phyloP scores from a whole-genome alignment of 2,113 vertebrate species.

The Coturnix japonica region DNA sequence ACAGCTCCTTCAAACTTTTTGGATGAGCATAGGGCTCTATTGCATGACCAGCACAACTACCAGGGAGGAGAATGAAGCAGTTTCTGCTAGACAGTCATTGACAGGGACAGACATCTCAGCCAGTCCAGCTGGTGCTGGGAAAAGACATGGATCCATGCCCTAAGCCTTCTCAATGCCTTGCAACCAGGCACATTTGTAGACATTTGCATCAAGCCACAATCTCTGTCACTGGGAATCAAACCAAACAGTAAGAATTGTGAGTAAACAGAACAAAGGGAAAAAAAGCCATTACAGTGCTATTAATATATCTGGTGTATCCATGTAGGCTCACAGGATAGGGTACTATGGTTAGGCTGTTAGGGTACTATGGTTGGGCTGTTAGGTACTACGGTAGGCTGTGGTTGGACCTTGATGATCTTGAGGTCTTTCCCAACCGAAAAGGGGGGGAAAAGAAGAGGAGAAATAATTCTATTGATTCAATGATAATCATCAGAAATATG shows the following conservation, averaged over 20 bases:
- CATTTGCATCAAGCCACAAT: background rate
- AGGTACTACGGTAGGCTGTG: no score
- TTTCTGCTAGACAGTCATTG: background rate
- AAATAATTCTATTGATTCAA: no score
- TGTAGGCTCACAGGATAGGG: background rate
- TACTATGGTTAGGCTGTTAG: no score
- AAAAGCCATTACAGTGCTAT: background rate
- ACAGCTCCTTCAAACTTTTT: background rate
- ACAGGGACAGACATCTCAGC: background rate
- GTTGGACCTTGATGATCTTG: no score
- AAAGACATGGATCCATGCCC: constrained; percentile 1
- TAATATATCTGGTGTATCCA: background rate
- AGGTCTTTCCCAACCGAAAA: no score
- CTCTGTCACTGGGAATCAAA: constrained; percentile 22
- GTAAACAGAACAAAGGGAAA: background rate
- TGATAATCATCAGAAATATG: background rate
- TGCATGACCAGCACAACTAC: background rate
- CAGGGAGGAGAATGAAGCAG: background rate
- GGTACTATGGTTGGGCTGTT: no score
- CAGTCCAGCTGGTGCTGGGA: background rate
- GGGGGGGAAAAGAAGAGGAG: no score
- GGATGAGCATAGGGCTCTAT: background rate
- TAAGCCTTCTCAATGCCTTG: background rate
- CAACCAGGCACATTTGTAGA: background rate
- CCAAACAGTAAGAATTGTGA: background rate